Conservation (phyloP, 2,888 invertebrate genomes). For the Allygus modestus region DNA sequence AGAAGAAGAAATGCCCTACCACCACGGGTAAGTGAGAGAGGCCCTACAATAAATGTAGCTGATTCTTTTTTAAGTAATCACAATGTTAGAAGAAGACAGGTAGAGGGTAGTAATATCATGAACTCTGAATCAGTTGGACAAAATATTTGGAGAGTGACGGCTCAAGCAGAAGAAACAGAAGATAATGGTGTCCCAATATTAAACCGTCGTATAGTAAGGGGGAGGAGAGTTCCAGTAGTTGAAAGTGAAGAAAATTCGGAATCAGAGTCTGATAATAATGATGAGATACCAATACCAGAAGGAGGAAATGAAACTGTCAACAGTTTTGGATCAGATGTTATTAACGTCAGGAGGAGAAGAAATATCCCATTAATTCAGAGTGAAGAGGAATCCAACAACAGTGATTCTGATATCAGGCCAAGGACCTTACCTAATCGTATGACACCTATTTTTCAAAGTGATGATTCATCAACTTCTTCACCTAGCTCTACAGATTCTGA, state of each 20-base stretch:
- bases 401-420: constrained; percentile 24
- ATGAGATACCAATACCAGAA: background rate
- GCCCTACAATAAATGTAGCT: background rate
- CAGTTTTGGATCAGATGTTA: background rate
- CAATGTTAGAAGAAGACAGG: background rate
- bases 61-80: background rate
- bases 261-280: background rate
- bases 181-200: background rate
- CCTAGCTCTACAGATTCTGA: constrained; percentile 13
- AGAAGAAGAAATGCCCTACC: background rate
- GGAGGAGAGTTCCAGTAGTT: constrained; percentile 7
- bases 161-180: background rate
- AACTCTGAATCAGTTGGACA: background rate
- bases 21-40: background rate
- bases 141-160: background rate
- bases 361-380: background rate
- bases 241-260: background rate
- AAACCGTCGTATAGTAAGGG: background rate
- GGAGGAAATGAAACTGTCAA: background rate
- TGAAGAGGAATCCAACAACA: constrained; percentile 7
- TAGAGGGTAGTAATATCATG: background rate
- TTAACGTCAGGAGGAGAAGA: background rate
- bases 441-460: background rate
- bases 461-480: constrained; percentile 8
- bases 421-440: background rate